These are phyloP conservation scores for Ischnus inquisitorius DNA, from an alignment of 2,888 invertebrate genomes.

Conservation along the genomic window DNA sequence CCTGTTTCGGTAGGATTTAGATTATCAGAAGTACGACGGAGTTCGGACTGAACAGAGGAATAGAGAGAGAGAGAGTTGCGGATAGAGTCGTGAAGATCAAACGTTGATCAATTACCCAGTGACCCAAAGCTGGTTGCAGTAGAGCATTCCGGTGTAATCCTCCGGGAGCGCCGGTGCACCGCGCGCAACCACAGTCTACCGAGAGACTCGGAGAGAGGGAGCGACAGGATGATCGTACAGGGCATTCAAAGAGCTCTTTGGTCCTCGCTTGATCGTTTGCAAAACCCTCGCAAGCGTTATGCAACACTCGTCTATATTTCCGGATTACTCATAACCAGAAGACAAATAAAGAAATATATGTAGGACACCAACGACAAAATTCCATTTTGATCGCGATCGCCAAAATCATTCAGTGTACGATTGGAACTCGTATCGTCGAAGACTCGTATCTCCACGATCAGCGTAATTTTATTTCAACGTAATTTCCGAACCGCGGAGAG, in stretches of 20 bases:
- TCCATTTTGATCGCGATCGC: not conserved
- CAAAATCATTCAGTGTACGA: no score
- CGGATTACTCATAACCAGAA: not conserved
- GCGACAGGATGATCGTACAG: constrained; percentile 59
- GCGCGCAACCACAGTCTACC: constrained; percentile 35
- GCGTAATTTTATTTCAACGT: not conserved
- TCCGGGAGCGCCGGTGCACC: constrained; percentile 66
- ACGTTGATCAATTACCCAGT: constrained; percentile 73
- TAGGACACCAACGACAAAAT: not conserved
- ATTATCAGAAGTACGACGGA: not conserved
- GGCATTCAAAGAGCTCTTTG: constrained; percentile 61
- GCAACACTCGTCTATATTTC: not conserved
- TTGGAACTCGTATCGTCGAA: no score
- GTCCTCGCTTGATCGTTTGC: not conserved
- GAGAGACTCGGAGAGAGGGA: constrained; percentile 16
- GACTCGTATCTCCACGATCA: not conserved
- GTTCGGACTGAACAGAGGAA: not conserved
- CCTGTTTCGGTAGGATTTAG: not conserved
- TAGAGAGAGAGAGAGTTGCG: not conserved
- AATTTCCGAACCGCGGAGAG: not conserved
- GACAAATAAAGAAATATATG: not conserved
- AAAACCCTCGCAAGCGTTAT: not conserved
- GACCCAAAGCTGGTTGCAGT: constrained; percentile 71
- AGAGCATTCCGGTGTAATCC: constrained; percentile 68
- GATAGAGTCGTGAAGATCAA: constrained; percentile 41